Evolutionary conservation across 1,140 invertebrate species (phyloP).

Genomic region (Druon quercuslanigerum): DNA sequence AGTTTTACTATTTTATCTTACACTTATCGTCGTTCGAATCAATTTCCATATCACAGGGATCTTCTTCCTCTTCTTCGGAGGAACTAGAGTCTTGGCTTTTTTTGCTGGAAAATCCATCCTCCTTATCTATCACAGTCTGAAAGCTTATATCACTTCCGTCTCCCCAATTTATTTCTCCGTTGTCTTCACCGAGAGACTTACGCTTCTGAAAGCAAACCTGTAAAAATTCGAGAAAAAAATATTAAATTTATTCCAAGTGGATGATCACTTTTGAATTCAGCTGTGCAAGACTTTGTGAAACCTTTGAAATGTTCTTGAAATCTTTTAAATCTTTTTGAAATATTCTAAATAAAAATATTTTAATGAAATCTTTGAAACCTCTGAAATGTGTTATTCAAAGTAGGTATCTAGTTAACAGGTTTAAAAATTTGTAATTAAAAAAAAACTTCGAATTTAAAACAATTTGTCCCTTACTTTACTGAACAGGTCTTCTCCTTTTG

Average conservation of each 20-base stretch:
- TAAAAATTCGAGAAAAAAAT: neutral
- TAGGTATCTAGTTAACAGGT: no score
- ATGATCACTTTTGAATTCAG: no score
- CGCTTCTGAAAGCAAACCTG: conserved; percentile 47
- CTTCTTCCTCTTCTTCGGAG: conserved; percentile 74
- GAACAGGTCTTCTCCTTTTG: conserved; percentile 77
- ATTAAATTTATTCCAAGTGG: no score
- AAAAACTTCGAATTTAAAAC: conserved; percentile 11
- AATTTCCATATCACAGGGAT: conserved; percentile 73
- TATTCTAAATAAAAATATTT: no score
- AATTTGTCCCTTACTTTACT: conserved; percentile 69
- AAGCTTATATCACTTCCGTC: conserved; percentile 72
- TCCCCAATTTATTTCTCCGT: conserved; percentile 57
- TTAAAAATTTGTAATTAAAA: neutral
- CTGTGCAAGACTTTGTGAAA: no score
- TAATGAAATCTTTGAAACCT: no score
- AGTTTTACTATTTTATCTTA: neutral
- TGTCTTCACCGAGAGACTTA: conserved; percentile 48
- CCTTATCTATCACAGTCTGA: conserved; percentile 74
- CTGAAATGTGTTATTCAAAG: no score
- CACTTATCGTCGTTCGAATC: conserved; percentile 74
- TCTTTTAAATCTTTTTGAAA: no score
- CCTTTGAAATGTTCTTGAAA: no score
- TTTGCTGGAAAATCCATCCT: conserved; percentile 48
- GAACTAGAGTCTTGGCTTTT: conserved; percentile 68